Evolutionary conservation across 2,888 invertebrate genomes (phyloP).

Genomic region (Dasysyrphus albostriatus): DNA sequence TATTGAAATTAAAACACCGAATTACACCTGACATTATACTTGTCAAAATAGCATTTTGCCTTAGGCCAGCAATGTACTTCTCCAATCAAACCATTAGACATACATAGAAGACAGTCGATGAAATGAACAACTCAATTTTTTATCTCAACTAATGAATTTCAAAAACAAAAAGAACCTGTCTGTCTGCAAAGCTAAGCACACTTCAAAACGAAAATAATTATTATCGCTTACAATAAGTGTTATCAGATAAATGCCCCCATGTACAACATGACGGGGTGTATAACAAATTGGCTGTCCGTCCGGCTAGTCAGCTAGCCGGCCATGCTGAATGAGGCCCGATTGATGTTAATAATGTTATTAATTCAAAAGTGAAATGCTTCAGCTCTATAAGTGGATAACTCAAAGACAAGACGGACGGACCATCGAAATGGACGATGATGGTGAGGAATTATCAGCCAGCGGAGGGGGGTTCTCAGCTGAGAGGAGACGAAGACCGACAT

Average conservation of each 20-base stretch:
- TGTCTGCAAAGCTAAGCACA: conserved; percentile 18
- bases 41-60: neutral
- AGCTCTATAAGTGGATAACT: conserved; percentile 61
- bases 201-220: conserved; percentile 23
- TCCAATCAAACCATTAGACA: neutral
- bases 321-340: conserved; percentile 26
- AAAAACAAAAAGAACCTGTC: conserved; percentile 9
- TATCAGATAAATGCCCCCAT: conserved; percentile 28
- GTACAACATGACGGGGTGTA: conserved; percentile 32
- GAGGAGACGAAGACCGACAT: neutral
- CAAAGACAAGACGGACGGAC: conserved; percentile 9
- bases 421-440: conserved; percentile 35
- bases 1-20: neutral
- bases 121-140: conserved; percentile 6
- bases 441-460: neutral
- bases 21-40: neutral
- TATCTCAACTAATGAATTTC: neutral
- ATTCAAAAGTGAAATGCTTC: conserved; percentile 61
- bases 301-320: neutral
- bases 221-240: conserved; percentile 27
- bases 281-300: conserved; percentile 24
- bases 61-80: neutral
- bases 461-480: neutral
- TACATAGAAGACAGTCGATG: neutral
- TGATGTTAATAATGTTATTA: conserved; percentile 62